phyloP scores from a whole-genome alignment of 2,888 invertebrate species.

The Trissoscelio sp. region DNA sequence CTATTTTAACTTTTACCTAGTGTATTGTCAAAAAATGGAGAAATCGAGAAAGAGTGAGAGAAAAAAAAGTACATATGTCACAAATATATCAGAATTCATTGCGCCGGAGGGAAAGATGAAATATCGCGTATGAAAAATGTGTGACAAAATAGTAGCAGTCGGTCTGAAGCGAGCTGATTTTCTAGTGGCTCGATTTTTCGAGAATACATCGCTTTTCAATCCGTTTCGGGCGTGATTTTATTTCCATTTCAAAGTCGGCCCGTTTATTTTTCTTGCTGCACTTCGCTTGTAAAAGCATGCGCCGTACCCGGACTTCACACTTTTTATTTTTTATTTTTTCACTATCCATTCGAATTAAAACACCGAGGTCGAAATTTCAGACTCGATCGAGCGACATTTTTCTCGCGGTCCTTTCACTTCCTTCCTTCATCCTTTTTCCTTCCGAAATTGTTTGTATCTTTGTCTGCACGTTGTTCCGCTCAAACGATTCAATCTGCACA shows the following conservation, averaged over 20 bases:
- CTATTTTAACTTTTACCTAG: neutral
- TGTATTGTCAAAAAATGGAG: neutral
- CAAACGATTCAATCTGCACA: constrained; percentile 23
- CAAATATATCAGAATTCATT: constrained; percentile 11
- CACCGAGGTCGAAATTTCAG: too few species aligned
- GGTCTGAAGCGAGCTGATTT: constrained; percentile 19
- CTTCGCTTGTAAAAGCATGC: constrained; percentile 16
- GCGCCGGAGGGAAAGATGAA: constrained; percentile 6
- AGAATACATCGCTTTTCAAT: constrained; percentile 42
- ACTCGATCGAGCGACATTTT: too few species aligned
- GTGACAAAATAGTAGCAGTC: constrained; percentile 26
- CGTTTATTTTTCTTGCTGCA: constrained; percentile 42
- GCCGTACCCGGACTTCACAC: too few species aligned
- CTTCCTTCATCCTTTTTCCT: too few species aligned
- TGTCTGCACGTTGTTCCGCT: too few species aligned
- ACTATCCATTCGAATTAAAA: constrained; percentile 19
- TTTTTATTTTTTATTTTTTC: neutral
- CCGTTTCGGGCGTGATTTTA: constrained; percentile 38
- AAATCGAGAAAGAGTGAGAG: neutral
- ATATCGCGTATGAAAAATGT: constrained; percentile 19
- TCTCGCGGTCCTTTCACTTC: too few species aligned
- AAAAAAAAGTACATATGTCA: constrained; percentile 7
- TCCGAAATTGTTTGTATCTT: too few species aligned
- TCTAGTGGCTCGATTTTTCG: constrained; percentile 25
- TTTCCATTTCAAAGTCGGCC: constrained; percentile 40